phyloP scores from a whole-genome alignment of 2,888 invertebrate genomes.

The Torymus texanus region DNA sequence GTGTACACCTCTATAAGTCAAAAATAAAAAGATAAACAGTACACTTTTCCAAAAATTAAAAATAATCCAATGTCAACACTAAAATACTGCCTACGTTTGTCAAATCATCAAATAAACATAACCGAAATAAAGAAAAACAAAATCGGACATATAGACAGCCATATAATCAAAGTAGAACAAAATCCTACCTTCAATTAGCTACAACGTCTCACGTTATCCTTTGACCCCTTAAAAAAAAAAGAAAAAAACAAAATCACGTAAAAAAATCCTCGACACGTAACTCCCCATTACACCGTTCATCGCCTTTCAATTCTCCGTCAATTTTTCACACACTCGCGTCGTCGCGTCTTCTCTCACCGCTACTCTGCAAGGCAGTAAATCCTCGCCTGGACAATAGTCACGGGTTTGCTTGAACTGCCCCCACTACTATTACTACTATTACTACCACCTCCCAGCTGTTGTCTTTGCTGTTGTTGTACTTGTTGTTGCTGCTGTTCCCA shows the following conservation, averaged over 20 bases:
- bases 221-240: background rate
- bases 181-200: background rate
- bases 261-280: too few relatives aligned
- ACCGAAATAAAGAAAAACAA: background rate
- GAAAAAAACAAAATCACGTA: too few relatives aligned
- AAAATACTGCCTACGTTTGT: too few relatives aligned
- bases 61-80: too few relatives aligned
- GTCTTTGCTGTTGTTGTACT: conserved; percentile 35
- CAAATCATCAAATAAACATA: too few relatives aligned
- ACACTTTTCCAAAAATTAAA: too few relatives aligned
- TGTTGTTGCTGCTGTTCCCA: conserved; percentile 31
- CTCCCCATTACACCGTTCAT: too few relatives aligned
- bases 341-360: background rate
- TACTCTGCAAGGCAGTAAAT: conserved; percentile 56
- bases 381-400: conserved; percentile 57
- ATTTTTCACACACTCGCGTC: background rate
- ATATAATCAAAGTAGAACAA: too few relatives aligned
- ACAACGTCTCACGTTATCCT: background rate
- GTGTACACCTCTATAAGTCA: too few relatives aligned
- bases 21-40: too few relatives aligned
- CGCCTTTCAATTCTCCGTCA: too few relatives aligned
- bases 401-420: conserved; percentile 46
- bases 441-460: conserved; percentile 20
- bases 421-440: too few relatives aligned
- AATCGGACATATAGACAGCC: background rate